Evolutionary conservation across 2,113 vertebrate species (phyloP).

Genomic region (Pimephales promelas): DNA sequence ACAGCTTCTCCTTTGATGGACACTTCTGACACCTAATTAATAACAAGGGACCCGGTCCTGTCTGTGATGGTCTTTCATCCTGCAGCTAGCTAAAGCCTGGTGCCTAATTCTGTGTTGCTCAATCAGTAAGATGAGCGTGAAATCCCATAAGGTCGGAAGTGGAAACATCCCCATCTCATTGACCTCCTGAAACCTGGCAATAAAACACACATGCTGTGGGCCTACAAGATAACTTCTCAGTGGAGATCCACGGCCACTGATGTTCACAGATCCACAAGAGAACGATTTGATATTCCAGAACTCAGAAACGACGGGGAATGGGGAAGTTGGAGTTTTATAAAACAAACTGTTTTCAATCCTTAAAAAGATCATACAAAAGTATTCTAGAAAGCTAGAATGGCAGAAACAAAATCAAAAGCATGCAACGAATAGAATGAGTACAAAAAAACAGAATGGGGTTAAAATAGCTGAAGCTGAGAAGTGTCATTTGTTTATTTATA

Average conservation of each 20-base stretch:
- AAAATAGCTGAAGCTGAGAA: background rate
- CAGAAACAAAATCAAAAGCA: background rate
- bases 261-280: slow-evolving; percentile 57
- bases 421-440: slow-evolving; percentile 7
- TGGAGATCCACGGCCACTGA: slow-evolving; percentile 22
- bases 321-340: slow-evolving; percentile 33
- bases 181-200: slow-evolving; percentile 16
- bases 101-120: slow-evolving; percentile 7
- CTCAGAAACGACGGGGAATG: background rate
- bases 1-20: slow-evolving; percentile 52
- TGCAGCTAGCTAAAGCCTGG: background rate
- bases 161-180: slow-evolving; percentile 23
- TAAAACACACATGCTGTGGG: slow-evolving; percentile 28
- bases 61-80: slow-evolving; percentile 15
- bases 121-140: slow-evolving; percentile 24
- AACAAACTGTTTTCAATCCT: slow-evolving; percentile 27
- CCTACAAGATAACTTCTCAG: slow-evolving; percentile 14
- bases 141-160: slow-evolving; percentile 6
- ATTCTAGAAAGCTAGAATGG: slow-evolving; percentile 11
- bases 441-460: slow-evolving; percentile 29
- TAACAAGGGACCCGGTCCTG: slow-evolving; percentile 36
- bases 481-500: background rate
- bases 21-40: slow-evolving; percentile 63
- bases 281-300: slow-evolving; percentile 40
- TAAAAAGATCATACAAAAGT: background rate